These are phyloP conservation scores for Ennomos fuscantarius DNA, from an alignment of 2,888 invertebrate species.

Conservation along the genomic window DNA sequence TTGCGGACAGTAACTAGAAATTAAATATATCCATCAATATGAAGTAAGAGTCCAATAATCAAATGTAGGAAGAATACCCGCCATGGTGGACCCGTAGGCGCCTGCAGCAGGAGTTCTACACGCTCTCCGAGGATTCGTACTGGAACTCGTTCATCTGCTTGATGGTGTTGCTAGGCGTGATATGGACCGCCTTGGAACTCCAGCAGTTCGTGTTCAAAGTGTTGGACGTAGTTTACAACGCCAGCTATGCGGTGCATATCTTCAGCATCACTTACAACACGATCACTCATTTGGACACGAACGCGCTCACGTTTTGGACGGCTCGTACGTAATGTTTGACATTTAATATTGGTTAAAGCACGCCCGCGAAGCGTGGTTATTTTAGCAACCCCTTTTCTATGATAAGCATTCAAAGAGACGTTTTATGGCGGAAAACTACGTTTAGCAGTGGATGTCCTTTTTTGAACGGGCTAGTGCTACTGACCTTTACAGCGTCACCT, in stretches of 20 bases:
- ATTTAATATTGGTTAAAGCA: too few relatives aligned
- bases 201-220: constrained; percentile 18
- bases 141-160: constrained; percentile 64
- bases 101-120: constrained; percentile 45
- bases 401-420: too few relatives aligned
- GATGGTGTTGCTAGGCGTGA: constrained; percentile 47
- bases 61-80: constrained; percentile 52
- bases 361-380: too few relatives aligned
- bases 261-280: constrained; percentile 47
- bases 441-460: too few relatives aligned
- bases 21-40: too few relatives aligned
- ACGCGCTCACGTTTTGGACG: constrained; percentile 31
- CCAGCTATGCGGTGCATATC: constrained; percentile 56
- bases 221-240: constrained; percentile 53
- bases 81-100: constrained; percentile 53
- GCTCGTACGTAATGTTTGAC: constrained; percentile 43
- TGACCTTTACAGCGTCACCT: too few relatives aligned
- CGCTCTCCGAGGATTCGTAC: constrained; percentile 52
- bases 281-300: constrained; percentile 36
- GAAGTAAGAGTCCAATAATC: too few relatives aligned
- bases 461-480: too few relatives aligned
- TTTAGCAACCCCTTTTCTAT: too few relatives aligned
- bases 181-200: constrained; percentile 43
- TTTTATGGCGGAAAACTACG: too few relatives aligned
- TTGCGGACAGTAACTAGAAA: too few relatives aligned